Percentiles rank a stretch among this genome's conserved stretches.
phyloP scores from a whole-genome alignment of 2,113 vertebrate genomes.

The Ramphastos sulfuratus region DNA sequence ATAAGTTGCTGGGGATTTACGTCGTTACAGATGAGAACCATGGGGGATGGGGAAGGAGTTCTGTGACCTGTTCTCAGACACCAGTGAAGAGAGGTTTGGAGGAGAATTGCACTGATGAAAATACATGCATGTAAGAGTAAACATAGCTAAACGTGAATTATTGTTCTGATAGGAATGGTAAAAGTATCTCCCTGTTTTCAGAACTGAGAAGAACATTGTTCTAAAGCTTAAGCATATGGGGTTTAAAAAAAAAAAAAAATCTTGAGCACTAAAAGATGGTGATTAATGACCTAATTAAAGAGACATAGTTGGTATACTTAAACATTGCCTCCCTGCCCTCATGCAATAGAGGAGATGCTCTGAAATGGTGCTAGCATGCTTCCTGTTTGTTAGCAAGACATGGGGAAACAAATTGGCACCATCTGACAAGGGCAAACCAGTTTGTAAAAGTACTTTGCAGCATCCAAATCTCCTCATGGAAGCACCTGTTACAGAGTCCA shows the following conservation, averaged over 20 bases:
- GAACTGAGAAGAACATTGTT: background rate
- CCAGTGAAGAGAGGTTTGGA: background rate
- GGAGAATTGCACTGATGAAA: background rate
- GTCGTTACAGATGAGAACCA: background rate
- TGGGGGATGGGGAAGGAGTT: background rate
- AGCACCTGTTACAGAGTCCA: background rate
- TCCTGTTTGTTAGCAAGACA: background rate
- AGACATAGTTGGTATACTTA: slow-evolving; percentile 3
- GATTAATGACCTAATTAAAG: slow-evolving; percentile 45
- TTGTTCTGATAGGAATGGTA: background rate
- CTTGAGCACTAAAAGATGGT: background rate
- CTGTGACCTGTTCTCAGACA: background rate
- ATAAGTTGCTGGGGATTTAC: background rate
- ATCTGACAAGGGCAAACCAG: background rate
- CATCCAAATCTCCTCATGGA: background rate
- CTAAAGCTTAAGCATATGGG: background rate
- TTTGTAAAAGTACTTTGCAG: background rate
- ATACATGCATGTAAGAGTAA: background rate
- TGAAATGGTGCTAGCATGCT: background rate
- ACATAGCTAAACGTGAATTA: background rate
- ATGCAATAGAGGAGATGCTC: background rate
- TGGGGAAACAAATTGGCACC: background rate
- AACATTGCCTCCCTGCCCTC: background rate
- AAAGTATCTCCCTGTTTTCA: background rate
- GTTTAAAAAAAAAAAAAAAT: background rate